Evolutionary conservation across 2,888 invertebrate species (phyloP), one percentile per base, ranked within the genome.

Genomic region (Drosophila macrospina): DNA sequence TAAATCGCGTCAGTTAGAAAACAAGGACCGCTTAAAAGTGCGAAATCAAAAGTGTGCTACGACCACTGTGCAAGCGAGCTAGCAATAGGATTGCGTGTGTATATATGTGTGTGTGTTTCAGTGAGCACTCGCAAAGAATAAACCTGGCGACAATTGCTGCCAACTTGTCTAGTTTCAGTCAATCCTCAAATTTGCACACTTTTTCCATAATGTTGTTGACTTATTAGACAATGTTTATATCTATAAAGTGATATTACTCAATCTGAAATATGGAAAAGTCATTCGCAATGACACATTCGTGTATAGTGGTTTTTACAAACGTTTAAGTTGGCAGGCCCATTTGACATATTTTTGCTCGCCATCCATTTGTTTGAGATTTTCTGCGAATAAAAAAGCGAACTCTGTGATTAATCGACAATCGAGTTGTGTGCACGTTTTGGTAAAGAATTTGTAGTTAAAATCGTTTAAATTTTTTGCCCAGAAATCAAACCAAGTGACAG

Each of bases 341-440:
- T 70, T 65, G 66, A 60, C 69, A 74, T 59, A 75, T 65, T 71
- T 82, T 71, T 57, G 52, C 55, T 60, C 56, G 54, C 55, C 44
- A 39, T 65, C 26, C 59, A 45, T 72, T 77, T 76, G 78, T 78
- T 79, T 74, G 74, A 71, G 34, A 69, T 80, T 65, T 69, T 39
- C 42, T 59, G 42, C 56, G 28, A 51, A 67, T 57, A 42, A 45
- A 47, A 55, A 52, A 64, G 13, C 11, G 13, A 45, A 32, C 34
- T 30, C 34, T 50, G 32, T 62, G 51, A 44, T 30, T 56, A 78
- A 64, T 56, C 11, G 41, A 2, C 26, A n/a, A 59, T 16, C 28
- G 41, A 59, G n/a, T 42, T 32, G 52, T 41, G 32, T 54, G 56
- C 32, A 32, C 41, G 39, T 62, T 48, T 44, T 57, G 32, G 13